A percentile compares a stretch with the other conserved stretches of the same genome.
Conservation (phyloP, 2,888 invertebrate genomes). For the Pseudanteris insignis region DNA sequence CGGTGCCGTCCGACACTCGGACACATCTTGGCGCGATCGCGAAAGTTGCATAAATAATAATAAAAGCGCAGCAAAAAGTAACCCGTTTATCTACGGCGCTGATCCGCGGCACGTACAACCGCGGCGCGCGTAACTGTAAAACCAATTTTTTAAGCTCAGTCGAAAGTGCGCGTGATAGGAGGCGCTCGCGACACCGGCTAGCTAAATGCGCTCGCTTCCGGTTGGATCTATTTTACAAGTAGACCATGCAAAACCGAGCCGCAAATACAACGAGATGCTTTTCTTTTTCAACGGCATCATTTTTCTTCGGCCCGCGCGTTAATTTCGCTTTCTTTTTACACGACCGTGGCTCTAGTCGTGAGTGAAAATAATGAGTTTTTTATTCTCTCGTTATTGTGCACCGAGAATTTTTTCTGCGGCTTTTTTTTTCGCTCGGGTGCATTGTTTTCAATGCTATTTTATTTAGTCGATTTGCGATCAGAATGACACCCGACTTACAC, state of each 20-base stretch:
- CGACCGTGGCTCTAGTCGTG: too few species aligned
- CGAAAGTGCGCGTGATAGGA: conserved; percentile 23
- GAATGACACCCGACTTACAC: too few species aligned
- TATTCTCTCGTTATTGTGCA: too few species aligned
- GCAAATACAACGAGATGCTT: too few species aligned
- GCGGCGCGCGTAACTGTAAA: conserved; percentile 26
- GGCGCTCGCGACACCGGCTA: conserved; percentile 8
- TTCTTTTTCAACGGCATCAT: too few species aligned
- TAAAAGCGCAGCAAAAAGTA: conserved; percentile 30
- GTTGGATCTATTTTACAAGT: conserved; percentile 31
- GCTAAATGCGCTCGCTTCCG: conserved; percentile 22
- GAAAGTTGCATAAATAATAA: conserved; percentile 35
- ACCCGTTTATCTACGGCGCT: conserved; percentile 18
- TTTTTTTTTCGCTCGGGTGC: too few species aligned
- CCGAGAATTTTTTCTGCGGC: too few species aligned
- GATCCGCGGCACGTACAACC: conserved; percentile 20
- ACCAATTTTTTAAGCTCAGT: conserved; percentile 23
- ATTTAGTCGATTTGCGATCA: too few species aligned
- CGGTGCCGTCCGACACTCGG: conserved; percentile 11
- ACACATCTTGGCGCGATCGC: conserved; percentile 15
- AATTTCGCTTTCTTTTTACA: too few species aligned
- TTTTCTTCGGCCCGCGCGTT: too few species aligned
- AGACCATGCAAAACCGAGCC: conserved; percentile 14
- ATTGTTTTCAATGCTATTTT: too few species aligned
- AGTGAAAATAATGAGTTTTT: too few species aligned